Percentiles rank a stretch among this genome's conserved stretches.
phyloP scores from a whole-genome alignment of 2,797 vertebrate genomes.

The Melanotaenia parkinsoni region DNA sequence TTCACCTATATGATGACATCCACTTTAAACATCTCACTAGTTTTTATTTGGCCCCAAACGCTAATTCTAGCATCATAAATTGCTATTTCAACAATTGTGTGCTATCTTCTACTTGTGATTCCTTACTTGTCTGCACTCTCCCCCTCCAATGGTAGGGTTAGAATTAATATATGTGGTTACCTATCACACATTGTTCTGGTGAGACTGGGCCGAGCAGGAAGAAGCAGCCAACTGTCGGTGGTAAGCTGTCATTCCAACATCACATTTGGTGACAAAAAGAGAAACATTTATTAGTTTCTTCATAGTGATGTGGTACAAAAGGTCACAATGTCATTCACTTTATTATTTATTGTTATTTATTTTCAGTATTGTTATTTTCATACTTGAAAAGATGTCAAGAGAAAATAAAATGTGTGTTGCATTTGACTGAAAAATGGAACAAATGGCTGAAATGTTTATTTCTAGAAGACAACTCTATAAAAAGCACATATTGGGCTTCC shows the following conservation, averaged over 20 bases:
- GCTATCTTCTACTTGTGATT: too few species aligned
- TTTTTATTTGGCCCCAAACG: background rate
- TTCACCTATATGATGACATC: background rate
- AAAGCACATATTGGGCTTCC: background rate
- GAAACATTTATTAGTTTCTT: constrained; percentile 3
- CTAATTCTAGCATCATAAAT: too few species aligned
- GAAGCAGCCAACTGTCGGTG: constrained; percentile 7
- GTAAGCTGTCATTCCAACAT: background rate
- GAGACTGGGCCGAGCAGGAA: constrained; percentile 10
- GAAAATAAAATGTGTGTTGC: constrained; percentile 60
- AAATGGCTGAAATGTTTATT: constrained; percentile 46
- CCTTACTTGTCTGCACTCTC: background rate
- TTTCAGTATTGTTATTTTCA: constrained; percentile 70
- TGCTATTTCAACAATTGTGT: too few species aligned
- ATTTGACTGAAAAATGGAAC: constrained; percentile 57
- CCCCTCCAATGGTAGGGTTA: background rate
- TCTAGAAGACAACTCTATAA: constrained; percentile 8
- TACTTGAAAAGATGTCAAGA: constrained; percentile 67
- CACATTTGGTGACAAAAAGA: background rate
- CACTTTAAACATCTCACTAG: too few species aligned
- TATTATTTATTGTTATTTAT: constrained; percentile 77
- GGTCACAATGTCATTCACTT: constrained; percentile 45
- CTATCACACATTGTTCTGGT: background rate
- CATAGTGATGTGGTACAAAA: constrained; percentile 24
- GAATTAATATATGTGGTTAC: background rate